phyloP scores from a whole-genome alignment of 2,797 vertebrate genomes.

The Pogoniulus pusillus region DNA sequence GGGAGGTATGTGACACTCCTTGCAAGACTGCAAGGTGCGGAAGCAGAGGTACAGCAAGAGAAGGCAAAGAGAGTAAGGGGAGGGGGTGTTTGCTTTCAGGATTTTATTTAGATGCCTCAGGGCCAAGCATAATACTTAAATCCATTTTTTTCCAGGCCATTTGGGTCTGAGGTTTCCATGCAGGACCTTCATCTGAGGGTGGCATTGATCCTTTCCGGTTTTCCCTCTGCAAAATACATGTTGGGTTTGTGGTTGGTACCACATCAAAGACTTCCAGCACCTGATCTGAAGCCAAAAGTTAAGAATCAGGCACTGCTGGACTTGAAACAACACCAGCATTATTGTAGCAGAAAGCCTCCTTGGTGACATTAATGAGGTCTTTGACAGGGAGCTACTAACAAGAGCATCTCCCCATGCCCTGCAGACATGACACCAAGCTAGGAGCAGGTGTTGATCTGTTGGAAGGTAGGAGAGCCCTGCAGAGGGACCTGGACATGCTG shows the following conservation, averaged over 20 bases:
- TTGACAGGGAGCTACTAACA: slow-evolving; percentile 8
- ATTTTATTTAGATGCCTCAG: background rate
- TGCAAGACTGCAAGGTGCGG: background rate
- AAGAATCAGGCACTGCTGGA: background rate
- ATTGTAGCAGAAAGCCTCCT: background rate
- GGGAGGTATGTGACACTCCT: background rate
- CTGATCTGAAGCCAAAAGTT: slow-evolving; percentile 20
- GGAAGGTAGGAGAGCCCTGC: too few relatives aligned
- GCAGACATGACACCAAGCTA: too few relatives aligned
- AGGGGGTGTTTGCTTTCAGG: background rate
- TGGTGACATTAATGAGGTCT: background rate
- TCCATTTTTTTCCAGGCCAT: background rate
- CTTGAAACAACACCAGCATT: background rate
- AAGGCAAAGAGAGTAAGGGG: background rate
- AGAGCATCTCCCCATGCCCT: background rate
- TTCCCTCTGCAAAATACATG: background rate
- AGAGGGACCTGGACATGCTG: too few relatives aligned
- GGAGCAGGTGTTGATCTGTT: too few relatives aligned
- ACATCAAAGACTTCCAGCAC: slow-evolving; percentile 35
- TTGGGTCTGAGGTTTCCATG: background rate
- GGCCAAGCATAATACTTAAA: background rate
- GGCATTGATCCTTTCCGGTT: background rate
- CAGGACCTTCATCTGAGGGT: background rate
- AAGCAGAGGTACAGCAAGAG: background rate
- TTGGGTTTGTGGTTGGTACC: background rate